phyloP scores from a whole-genome alignment of 2,113 vertebrate species.

The Xiphophorus couchianus region DNA sequence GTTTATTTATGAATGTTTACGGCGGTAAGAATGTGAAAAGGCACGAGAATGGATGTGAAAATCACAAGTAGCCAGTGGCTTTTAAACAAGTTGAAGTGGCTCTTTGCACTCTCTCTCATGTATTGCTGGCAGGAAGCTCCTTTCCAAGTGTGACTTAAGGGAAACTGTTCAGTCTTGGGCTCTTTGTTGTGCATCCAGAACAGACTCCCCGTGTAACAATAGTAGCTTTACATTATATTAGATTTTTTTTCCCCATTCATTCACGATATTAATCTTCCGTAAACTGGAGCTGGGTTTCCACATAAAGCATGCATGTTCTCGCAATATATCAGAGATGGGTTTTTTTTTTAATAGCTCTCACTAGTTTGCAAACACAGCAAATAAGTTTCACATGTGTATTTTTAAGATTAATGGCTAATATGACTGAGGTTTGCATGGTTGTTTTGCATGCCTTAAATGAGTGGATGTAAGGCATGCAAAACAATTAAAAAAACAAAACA shows the following conservation, averaged over 20 bases:
- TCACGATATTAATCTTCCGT: background rate
- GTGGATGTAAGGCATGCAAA: no score
- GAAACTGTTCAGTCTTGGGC: constrained; percentile 23
- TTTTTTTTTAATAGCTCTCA: background rate
- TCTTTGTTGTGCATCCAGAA: constrained; percentile 1
- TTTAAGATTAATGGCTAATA: no score
- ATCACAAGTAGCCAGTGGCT: constrained; percentile 54
- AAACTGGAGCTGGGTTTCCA: background rate
- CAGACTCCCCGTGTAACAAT: background rate
- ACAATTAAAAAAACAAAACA: no score
- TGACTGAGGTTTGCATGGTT: no score
- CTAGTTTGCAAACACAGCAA: background rate
- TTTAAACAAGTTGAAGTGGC: constrained; percentile 61
- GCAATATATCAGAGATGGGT: background rate
- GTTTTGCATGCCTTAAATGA: no score
- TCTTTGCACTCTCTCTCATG: constrained; percentile 47
- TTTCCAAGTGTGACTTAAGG: constrained; percentile 28
- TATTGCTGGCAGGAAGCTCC: constrained; percentile 47
- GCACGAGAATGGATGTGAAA: constrained; percentile 51
- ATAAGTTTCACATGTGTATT: background rate
- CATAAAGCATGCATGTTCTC: background rate
- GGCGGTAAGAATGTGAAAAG: constrained; percentile 44
- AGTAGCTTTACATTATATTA: background rate
- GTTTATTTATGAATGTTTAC: constrained; percentile 36
- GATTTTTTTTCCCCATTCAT: background rate